Base-by-base conservation (phyloP, 2,113 vertebrate genomes). In the Mormoops blainvillei region DNA sequence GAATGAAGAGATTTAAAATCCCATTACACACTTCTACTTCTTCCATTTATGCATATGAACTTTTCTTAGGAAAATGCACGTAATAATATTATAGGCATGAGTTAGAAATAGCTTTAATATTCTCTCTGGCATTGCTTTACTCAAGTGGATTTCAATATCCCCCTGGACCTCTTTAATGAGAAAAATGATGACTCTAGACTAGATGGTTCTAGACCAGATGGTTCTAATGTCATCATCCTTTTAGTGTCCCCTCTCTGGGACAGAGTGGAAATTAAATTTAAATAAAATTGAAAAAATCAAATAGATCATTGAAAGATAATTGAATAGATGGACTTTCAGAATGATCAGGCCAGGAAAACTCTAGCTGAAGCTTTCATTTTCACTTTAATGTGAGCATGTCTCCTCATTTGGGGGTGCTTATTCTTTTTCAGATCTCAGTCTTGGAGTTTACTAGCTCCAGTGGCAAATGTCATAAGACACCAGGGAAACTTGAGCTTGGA, bases 21-120 rank as follows among this genome's bases (percentile, higher is more conserved):
- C 13, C 33, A 82, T 85, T 77, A 89, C 4, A 10, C 38, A 82
- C 3, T 43, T 89, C 28, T 78, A 43, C 18, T 4, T 95, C 52
- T 88, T 86, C 7, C 9, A 78, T 89, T 87, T 90, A 74, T 52
- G 24, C 95, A 96, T 95, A 63, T 83, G 33, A 94, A 63, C 16
- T 91, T 84, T 76, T 78, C 45, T 82, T 70, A 83, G 50, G 56
- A 87, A 28, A 87, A 91, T 28, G 2, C 13, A 52, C 31, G 38
- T 22, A 58, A 54, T 77, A 65, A 71, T 90, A 78, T 58, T 28
- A 61, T 0, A 74, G 38, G 33, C 3, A 84, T 50, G 5, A 73
- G 18, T 74, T 83, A 89, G 19, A 71, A 92, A 52, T 15, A 86
- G 56, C 31, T 70, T 70, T 56, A 56, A 80, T 74, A 80, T 82